A percentile compares a stretch with the other conserved stretches of the same genome.
These are phyloP conservation scores for Penelope pileata DNA, from an alignment of 2,113 vertebrate genomes.

Conservation along the genomic window DNA sequence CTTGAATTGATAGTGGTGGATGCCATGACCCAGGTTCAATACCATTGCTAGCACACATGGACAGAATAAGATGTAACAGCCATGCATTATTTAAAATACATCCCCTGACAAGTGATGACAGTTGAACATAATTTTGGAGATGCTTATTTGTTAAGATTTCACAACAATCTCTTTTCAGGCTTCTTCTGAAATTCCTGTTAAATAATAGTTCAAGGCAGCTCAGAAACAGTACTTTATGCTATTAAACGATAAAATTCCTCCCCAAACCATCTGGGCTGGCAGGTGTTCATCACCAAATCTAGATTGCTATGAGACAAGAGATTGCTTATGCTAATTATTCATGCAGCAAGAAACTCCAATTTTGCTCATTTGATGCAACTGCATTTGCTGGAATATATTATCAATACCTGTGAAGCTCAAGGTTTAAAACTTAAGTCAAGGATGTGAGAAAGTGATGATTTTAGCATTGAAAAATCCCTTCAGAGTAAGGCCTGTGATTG, in stretches of 20 bases:
- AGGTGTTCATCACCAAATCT: slow-evolving; percentile 79
- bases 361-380: slow-evolving; percentile 70
- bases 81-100: slow-evolving; percentile 28
- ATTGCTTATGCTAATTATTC: slow-evolving; percentile 74
- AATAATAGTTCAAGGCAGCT: slow-evolving; percentile 52
- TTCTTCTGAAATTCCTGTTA: slow-evolving; percentile 45
- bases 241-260: slow-evolving; percentile 70
- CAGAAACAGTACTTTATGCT: slow-evolving; percentile 60
- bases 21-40: too few species aligned
- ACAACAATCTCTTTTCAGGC: slow-evolving; percentile 37
- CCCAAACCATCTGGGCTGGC: slow-evolving; percentile 76
- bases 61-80: neutral
- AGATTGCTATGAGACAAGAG: slow-evolving; percentile 75
- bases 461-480: neutral
- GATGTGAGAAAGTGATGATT: neutral
- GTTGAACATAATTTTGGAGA: slow-evolving; percentile 25
- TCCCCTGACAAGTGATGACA: slow-evolving; percentile 14
- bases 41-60: neutral
- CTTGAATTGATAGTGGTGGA: too few species aligned
- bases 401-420: slow-evolving; percentile 20
- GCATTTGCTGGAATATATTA: neutral
- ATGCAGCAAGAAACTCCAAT: slow-evolving; percentile 33
- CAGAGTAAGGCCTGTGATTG: neutral
- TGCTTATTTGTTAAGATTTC: slow-evolving; percentile 51
- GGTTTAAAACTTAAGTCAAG: slow-evolving; percentile 32